These are phyloP conservation scores for Zeuzera pyrina DNA, from an alignment of 2,888 invertebrate species.

Conservation along the genomic window DNA sequence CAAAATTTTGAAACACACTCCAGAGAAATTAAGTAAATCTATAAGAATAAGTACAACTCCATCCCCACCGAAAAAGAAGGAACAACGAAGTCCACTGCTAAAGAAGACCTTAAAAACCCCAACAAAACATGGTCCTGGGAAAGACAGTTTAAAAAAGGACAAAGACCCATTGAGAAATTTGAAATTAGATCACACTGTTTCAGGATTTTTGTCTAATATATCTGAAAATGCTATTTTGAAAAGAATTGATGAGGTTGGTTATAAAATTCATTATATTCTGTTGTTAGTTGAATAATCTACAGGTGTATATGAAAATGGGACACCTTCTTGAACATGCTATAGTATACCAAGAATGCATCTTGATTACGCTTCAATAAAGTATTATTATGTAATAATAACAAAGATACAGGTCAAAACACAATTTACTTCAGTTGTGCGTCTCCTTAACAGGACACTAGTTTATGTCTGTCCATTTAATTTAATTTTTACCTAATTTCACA, in stretches of 20 bases:
- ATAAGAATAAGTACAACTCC: conserved; percentile 31
- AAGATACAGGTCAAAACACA: no score
- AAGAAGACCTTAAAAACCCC: conserved; percentile 6
- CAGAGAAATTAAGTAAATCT: conserved; percentile 23
- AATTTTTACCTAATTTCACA: no score
- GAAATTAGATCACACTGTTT: conserved; percentile 32
- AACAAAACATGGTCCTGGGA: conserved; percentile 7
- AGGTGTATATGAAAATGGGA: no score
- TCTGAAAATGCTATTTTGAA: conserved; percentile 29
- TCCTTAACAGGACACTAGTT: no score
- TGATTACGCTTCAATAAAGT: no score
- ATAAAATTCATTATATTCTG: no score
- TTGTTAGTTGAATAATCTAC: no score
- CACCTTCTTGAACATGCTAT: no score
- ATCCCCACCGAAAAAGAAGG: conserved; percentile 24
- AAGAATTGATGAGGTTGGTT: conserved; percentile 28
- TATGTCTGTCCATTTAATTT: no score
- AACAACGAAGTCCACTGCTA: background rate
- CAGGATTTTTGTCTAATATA: conserved; percentile 29
- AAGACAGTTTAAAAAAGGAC: conserved; percentile 15
- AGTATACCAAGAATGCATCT: no score
- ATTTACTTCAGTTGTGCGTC: no score
- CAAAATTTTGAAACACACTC: conserved; percentile 19
- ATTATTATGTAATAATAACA: no score
- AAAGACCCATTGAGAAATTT: conserved; percentile 36